A percentile compares a stretch with the other conserved stretches of the same genome.
Conservation (phyloP, 1,140 invertebrate genomes). For the Papilio dardanus region DNA sequence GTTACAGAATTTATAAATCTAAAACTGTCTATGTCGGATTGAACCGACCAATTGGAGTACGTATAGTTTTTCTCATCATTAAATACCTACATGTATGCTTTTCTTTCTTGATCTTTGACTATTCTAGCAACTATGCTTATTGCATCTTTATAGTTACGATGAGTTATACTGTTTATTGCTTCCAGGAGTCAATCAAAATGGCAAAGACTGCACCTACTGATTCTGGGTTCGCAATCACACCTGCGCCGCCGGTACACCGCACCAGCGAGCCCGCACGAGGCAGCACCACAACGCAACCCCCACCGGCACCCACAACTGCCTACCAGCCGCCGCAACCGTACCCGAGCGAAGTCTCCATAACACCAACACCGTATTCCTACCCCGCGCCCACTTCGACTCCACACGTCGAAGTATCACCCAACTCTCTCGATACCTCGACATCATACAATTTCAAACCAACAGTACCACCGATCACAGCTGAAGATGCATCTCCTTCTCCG, state of each 20-base stretch:
- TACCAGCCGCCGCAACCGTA: constrained; percentile 59
- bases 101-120: no score
- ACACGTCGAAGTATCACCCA: constrained; percentile 76
- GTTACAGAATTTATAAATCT: constrained; percentile 90
- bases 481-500: constrained; percentile 62
- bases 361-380: constrained; percentile 53
- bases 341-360: constrained; percentile 59
- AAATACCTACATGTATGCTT: background rate
- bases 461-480: constrained; percentile 68
- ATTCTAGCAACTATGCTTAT: no score
- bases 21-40: constrained; percentile 91
- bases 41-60: constrained; percentile 84
- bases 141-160: background rate
- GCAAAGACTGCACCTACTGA: constrained; percentile 87
- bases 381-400: constrained; percentile 65
- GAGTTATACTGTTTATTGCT: constrained; percentile 36
- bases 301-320: constrained; percentile 68
- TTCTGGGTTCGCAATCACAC: constrained; percentile 84
- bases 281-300: constrained; percentile 60
- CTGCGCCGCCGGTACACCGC: constrained; percentile 54
- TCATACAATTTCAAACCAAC: constrained; percentile 74
- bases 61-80: constrained; percentile 41
- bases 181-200: constrained; percentile 85
- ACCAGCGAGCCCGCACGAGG: constrained; percentile 61
- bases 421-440: constrained; percentile 74